phyloP scores from a whole-genome alignment of 2,113 vertebrate species.

The Percopsis transmontana region DNA sequence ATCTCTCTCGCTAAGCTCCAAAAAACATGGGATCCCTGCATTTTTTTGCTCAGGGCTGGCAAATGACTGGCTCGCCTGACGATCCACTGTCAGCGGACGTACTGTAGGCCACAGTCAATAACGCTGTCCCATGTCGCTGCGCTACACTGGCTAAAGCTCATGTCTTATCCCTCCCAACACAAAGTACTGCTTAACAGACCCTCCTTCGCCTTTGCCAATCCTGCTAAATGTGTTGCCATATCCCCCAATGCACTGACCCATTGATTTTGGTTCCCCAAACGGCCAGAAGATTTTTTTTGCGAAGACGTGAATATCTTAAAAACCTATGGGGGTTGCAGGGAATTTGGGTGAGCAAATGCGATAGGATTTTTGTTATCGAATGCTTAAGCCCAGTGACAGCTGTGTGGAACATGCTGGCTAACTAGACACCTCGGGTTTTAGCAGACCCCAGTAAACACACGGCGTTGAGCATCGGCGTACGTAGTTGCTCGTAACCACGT shows the following conservation, averaged over 20 bases:
- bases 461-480: too few relatives aligned
- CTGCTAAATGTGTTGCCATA: conserved; percentile 56
- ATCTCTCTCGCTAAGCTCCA: not conserved
- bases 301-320: conserved; percentile 66
- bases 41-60: conserved; percentile 43
- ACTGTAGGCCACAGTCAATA: conserved; percentile 73
- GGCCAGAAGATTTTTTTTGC: conserved; percentile 73
- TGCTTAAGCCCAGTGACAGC: too few relatives aligned
- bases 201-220: conserved; percentile 54
- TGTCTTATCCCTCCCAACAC: conserved; percentile 63
- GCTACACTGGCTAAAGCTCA: conserved; percentile 74
- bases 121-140: conserved; percentile 71
- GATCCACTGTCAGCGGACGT: conserved; percentile 72
- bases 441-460: too few relatives aligned
- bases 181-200: conserved; percentile 67
- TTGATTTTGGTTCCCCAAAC: conserved; percentile 67
- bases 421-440: too few relatives aligned
- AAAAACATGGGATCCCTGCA: not conserved
- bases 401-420: too few relatives aligned
- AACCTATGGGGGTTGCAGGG: conserved; percentile 42
- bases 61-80: conserved; percentile 74
- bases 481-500: conserved; percentile 44
- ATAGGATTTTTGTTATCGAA: conserved; percentile 26
- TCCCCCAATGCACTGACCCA: conserved; percentile 14
- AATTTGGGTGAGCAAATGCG: conserved; percentile 56